These are phyloP conservation scores for Cloeon dipterum DNA, from an alignment of 2,888 invertebrate species.

Conservation along the genomic window DNA sequence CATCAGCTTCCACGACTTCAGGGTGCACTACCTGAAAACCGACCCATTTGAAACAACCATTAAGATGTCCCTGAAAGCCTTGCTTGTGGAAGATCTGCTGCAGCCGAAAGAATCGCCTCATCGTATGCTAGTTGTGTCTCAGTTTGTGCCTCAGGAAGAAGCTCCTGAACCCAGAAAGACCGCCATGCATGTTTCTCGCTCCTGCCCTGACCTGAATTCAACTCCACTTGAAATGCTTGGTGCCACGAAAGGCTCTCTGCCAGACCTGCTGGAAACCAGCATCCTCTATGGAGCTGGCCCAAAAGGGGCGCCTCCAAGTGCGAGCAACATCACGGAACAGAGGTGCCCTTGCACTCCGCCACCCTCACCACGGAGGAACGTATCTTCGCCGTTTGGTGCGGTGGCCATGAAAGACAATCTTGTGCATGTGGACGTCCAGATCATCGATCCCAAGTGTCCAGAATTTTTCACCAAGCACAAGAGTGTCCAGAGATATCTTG, in stretches of 20 bases:
- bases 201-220: conserved; percentile 49
- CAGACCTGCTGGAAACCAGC: conserved; percentile 28
- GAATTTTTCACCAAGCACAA: conserved; percentile 37
- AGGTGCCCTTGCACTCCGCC: conserved; percentile 36
- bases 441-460: conserved; percentile 40
- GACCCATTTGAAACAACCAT: conserved; percentile 46
- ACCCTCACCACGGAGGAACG: conserved; percentile 28
- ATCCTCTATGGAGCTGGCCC: neutral
- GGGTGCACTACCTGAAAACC: conserved; percentile 43
- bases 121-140: conserved; percentile 60
- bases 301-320: neutral
- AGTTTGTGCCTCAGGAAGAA: conserved; percentile 13
- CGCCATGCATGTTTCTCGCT: conserved; percentile 42
- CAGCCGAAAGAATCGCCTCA: conserved; percentile 55
- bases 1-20: conserved; percentile 62
- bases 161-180: conserved; percentile 10
- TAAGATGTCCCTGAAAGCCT: conserved; percentile 54
- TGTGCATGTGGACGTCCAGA: conserved; percentile 41
- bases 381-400: conserved; percentile 16
- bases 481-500: conserved; percentile 35
- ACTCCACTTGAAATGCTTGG: conserved; percentile 8
- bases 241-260: conserved; percentile 25
- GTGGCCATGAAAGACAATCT: conserved; percentile 30
- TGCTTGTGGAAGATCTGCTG: conserved; percentile 76
- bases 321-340: conserved; percentile 6